Evolutionary conservation across 2,888 invertebrate genomes (phyloP).

Genomic region (Euspilapteryx auroguttella): DNA sequence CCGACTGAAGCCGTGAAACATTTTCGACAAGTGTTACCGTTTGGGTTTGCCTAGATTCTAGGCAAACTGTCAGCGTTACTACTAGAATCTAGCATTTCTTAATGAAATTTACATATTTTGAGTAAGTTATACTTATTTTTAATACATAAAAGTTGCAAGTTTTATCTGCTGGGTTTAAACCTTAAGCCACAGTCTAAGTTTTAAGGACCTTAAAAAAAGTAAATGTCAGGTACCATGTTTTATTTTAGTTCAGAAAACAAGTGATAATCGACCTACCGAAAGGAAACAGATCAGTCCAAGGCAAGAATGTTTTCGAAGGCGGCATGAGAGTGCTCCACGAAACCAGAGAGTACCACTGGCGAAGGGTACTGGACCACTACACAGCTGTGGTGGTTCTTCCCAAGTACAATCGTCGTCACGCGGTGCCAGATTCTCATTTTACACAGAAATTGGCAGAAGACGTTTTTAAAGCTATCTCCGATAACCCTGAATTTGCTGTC

Average conservation of each 20-base stretch:
- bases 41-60: too few species aligned
- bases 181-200: too few species aligned
- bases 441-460: constrained; percentile 28
- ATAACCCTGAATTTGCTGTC: constrained; percentile 26
- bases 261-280: constrained; percentile 23
- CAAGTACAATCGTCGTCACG: constrained; percentile 21
- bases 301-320: constrained; percentile 31
- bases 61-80: too few species aligned
- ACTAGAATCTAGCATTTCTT: too few species aligned
- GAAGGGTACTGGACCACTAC: constrained; percentile 35
- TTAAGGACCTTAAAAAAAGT: too few species aligned
- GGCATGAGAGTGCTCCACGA: constrained; percentile 34
- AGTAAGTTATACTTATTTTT: too few species aligned
- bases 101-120: too few species aligned
- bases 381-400: constrained; percentile 37
- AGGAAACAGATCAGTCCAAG: constrained; percentile 26
- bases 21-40: too few species aligned
- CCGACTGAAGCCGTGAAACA: too few species aligned
- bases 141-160: too few species aligned
- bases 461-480: constrained; percentile 23
- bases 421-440: constrained; percentile 22
- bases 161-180: too few species aligned
- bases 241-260: constrained; percentile 37
- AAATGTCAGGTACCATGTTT: too few species aligned
- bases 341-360: constrained; percentile 37